A percentile compares a stretch with the other conserved stretches of the same genome.
These are phyloP conservation scores for Pandemis heparana DNA, from an alignment of 2,888 invertebrate genomes.

Conservation along the genomic window DNA sequence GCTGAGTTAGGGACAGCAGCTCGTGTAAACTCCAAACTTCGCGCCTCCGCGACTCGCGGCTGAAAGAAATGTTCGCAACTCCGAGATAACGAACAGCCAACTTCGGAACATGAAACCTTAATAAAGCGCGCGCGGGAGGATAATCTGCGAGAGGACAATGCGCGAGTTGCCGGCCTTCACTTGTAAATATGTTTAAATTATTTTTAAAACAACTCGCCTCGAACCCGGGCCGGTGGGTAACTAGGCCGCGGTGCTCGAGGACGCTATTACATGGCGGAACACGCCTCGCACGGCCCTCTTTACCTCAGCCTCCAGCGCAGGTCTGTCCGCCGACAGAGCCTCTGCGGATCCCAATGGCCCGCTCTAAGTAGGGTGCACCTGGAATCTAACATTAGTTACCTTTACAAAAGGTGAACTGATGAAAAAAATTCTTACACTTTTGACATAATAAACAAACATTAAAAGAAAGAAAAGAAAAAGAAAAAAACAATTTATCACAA, in stretches of 20 bases:
- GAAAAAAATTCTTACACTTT: too few relatives aligned
- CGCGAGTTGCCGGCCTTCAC: background rate
- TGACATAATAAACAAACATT: too few relatives aligned
- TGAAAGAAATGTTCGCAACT: constrained; percentile 8
- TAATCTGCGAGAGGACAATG: constrained; percentile 9
- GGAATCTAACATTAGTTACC: too few relatives aligned
- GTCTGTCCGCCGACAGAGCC: background rate
- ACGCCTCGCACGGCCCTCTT: background rate
- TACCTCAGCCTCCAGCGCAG: background rate
- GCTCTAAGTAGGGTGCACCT: too few relatives aligned
- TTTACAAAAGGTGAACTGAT: too few relatives aligned
- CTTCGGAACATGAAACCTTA: constrained; percentile 13
- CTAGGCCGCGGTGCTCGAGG: background rate
- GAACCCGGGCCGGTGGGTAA: background rate
- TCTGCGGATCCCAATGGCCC: too few relatives aligned
- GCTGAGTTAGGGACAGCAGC: constrained; percentile 8
- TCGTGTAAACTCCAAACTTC: background rate
- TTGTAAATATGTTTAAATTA: constrained; percentile 7
- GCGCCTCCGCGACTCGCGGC: constrained; percentile 1
- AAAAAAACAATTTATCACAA: too few relatives aligned
- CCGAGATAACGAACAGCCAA: background rate
- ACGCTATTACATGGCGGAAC: background rate
- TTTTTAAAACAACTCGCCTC: constrained; percentile 6
- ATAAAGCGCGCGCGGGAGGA: constrained; percentile 7
- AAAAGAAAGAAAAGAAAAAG: too few relatives aligned